Conservation (phyloP, 2,888 invertebrate species). For the Biston betularia region DNA sequence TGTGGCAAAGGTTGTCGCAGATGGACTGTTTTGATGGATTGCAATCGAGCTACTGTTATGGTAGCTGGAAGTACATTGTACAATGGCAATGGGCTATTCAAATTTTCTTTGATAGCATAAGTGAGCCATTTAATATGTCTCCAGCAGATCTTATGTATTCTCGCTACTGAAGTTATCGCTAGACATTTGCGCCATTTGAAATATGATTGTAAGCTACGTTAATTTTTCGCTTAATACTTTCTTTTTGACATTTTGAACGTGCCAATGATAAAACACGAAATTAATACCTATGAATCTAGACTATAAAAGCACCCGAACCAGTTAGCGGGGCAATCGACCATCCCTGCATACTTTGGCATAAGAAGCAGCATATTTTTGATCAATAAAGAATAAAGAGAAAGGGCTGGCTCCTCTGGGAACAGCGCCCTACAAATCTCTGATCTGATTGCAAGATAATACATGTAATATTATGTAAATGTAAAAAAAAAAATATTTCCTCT, state of each 20-base stretch:
- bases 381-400: too few species aligned
- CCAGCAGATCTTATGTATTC: slow-evolving; percentile 19
- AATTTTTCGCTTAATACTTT: background rate
- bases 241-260: slow-evolving; percentile 5
- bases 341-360: too few species aligned
- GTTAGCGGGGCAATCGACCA: too few species aligned
- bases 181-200: slow-evolving; percentile 6
- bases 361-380: too few species aligned
- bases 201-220: slow-evolving; percentile 2
- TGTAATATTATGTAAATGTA: too few species aligned
- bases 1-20: slow-evolving; percentile 54
- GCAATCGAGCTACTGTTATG: slow-evolving; percentile 37
- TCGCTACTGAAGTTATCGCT: background rate
- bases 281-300: too few species aligned
- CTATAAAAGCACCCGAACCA: too few species aligned
- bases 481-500: too few species aligned
- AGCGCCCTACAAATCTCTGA: too few species aligned
- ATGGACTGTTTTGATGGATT: slow-evolving; percentile 49
- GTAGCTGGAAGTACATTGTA: slow-evolving; percentile 31
- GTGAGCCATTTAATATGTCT: slow-evolving; percentile 28
- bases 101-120: slow-evolving; percentile 27
- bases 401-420: too few species aligned
- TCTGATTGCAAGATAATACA: too few species aligned
- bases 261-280: too few species aligned
- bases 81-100: slow-evolving; percentile 42